Evolutionary conservation across 2,888 invertebrate genomes (phyloP).

Genomic region (Drosophila phalerata): DNA sequence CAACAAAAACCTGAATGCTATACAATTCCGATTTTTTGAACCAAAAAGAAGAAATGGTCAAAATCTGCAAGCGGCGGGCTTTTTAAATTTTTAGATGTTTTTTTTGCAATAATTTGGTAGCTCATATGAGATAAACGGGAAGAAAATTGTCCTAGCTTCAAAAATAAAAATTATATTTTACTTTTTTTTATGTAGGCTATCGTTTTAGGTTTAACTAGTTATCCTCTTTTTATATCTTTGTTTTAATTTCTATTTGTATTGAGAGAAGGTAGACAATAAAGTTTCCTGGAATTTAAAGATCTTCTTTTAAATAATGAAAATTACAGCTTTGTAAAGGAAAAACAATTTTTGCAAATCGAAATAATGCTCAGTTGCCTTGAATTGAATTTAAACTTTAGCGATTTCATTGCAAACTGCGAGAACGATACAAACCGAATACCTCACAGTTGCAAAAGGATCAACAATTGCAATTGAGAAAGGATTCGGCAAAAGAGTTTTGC

Average conservation of each 20-base stretch:
- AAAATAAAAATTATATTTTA: neutral
- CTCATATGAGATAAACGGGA: too few relatives aligned
- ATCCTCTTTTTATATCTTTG: neutral
- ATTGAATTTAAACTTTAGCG: slow-evolving; percentile 73
- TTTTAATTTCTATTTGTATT: neutral
- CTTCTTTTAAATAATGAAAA: neutral
- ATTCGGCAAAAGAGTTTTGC: slow-evolving; percentile 72
- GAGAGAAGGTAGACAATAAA: neutral
- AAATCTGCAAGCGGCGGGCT: neutral
- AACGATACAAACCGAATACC: slow-evolving; percentile 54
- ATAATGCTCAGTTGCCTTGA: slow-evolving; percentile 41
- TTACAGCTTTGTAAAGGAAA: slow-evolving; percentile 1
- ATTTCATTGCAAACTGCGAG: slow-evolving; percentile 61
- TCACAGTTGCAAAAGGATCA: slow-evolving; percentile 74
- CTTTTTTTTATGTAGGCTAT: too few relatives aligned
- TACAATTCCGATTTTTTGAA: neutral
- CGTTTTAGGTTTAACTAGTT: neutral
- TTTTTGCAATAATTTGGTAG: too few relatives aligned
- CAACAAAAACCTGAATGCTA: neutral
- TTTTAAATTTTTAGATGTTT: neutral
- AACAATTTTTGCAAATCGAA: slow-evolving; percentile 43
- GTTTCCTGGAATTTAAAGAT: neutral
- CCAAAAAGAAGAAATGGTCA: neutral
- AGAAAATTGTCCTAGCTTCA: neutral
- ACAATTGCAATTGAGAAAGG: slow-evolving; percentile 82